Conservation (phyloP, 1,140 invertebrate genomes). For the Drosophila jambulina region DNA sequence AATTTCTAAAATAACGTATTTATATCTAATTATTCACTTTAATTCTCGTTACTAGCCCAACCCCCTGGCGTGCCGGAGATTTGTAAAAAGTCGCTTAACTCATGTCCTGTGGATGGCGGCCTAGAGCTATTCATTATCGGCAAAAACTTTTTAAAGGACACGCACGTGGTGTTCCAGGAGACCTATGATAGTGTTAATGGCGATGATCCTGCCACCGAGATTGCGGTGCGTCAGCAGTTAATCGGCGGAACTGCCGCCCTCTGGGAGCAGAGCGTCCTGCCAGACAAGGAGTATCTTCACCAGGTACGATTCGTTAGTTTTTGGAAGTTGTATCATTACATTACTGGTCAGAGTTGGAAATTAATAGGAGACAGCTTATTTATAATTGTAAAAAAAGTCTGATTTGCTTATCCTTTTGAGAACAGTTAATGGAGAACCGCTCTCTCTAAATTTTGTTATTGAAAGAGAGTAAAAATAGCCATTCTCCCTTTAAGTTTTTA, state of each 20-base stretch:
- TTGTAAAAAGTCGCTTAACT: constrained; percentile 94
- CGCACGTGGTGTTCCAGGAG: constrained; percentile 94
- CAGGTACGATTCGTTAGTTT: constrained; percentile 86
- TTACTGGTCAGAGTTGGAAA: neutral
- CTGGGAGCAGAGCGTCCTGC: constrained; percentile 92
- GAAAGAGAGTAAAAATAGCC: no score
- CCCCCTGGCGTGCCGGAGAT: constrained; percentile 98
- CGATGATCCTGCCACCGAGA: constrained; percentile 73
- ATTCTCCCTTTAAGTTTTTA: no score
- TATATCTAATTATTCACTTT: neutral
- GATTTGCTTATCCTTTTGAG: no score
- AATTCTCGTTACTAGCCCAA: constrained; percentile 95
- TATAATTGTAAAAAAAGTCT: no score
- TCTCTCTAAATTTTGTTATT: no score
- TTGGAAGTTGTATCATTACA: neutral
- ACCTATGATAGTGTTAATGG: constrained; percentile 84
- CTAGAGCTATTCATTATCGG: constrained; percentile 97
- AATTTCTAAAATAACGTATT: neutral
- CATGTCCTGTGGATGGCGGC: constrained; percentile 92
- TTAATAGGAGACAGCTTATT: neutral
- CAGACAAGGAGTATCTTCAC: constrained; percentile 94
- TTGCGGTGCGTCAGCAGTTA: constrained; percentile 66
- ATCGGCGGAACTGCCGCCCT: constrained; percentile 84
- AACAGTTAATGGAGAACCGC: no score
- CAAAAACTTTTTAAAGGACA: constrained; percentile 98